These are phyloP conservation scores for Diaperis boleti DNA, from an alignment of 2,888 invertebrate genomes.

Conservation along the genomic window DNA sequence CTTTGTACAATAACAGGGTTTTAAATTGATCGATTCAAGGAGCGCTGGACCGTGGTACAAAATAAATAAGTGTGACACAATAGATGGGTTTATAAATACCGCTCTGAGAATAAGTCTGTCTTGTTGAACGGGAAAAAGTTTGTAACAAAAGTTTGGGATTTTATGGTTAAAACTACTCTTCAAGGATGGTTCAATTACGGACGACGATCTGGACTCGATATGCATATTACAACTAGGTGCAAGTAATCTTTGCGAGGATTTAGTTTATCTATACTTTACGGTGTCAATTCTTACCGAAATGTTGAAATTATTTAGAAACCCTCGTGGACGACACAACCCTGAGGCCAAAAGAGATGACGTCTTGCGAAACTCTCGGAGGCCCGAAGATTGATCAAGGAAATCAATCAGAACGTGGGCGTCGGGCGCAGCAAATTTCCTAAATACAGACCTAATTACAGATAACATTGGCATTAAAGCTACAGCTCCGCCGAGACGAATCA, in stretches of 20 bases:
- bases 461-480: conserved; percentile 46
- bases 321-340: no score
- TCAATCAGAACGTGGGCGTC: conserved; percentile 54
- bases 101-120: not conserved
- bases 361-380: not conserved
- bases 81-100: conserved; percentile 4
- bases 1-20: not conserved
- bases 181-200: no score
- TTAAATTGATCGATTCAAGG: conserved; percentile 23
- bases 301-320: no score
- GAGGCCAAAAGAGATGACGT: no score
- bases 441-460: conserved; percentile 54
- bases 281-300: no score
- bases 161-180: no score
- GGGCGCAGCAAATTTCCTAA: conserved; percentile 51
- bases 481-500: conserved; percentile 45
- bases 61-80: conserved; percentile 14
- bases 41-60: conserved; percentile 12
- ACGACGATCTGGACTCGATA: no score
- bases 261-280: no score
- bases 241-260: no score
- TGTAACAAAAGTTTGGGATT: no score
- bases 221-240: no score
- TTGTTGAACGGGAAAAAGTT: not conserved
- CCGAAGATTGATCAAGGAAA: conserved; percentile 53